Percentiles rank a stretch among this genome's conserved stretches.
Evolutionary conservation across 2,888 invertebrate genomes (phyloP).

Genomic region (Pterobdella sp.): DNA sequence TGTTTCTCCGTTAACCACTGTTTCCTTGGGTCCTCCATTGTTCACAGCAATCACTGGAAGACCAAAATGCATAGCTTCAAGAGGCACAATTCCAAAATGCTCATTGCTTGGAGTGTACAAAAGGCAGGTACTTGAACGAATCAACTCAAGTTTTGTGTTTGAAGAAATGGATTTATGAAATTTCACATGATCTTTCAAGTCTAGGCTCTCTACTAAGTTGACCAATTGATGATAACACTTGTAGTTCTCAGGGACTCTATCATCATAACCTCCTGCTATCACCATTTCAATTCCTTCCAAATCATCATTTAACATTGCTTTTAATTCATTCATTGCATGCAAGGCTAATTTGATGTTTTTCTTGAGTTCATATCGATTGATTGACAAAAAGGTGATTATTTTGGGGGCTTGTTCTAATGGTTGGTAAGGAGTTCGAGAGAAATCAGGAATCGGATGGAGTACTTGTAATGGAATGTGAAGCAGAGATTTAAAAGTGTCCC

Average conservation of each 20-base stretch:
- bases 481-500: constrained; percentile 71
- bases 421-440: constrained; percentile 46
- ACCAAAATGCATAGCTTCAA: constrained; percentile 90
- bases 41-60: constrained; percentile 90
- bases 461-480: constrained; percentile 63
- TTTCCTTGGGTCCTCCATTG: constrained; percentile 91
- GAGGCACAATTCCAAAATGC: constrained; percentile 97
- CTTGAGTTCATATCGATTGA: constrained; percentile 93
- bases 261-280: constrained; percentile 93
- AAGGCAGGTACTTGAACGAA: constrained; percentile 69
- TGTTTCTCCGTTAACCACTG: constrained; percentile 57
- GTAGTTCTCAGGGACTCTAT: constrained; percentile 74
- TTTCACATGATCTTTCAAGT: constrained; percentile 61
- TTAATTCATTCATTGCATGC: constrained; percentile 58
- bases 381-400: constrained; percentile 68
- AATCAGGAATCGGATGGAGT: constrained; percentile 87
- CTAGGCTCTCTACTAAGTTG: constrained; percentile 59
- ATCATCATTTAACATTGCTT: neutral
- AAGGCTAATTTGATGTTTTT: constrained; percentile 85
- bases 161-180: constrained; percentile 83
- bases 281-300: constrained; percentile 64
- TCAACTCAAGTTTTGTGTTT: constrained; percentile 69
- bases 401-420: constrained; percentile 43
- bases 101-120: constrained; percentile 92
- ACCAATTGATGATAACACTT: constrained; percentile 72